phyloP scores from a whole-genome alignment of 2,113 vertebrate species.

The Ceratotherium simum region DNA sequence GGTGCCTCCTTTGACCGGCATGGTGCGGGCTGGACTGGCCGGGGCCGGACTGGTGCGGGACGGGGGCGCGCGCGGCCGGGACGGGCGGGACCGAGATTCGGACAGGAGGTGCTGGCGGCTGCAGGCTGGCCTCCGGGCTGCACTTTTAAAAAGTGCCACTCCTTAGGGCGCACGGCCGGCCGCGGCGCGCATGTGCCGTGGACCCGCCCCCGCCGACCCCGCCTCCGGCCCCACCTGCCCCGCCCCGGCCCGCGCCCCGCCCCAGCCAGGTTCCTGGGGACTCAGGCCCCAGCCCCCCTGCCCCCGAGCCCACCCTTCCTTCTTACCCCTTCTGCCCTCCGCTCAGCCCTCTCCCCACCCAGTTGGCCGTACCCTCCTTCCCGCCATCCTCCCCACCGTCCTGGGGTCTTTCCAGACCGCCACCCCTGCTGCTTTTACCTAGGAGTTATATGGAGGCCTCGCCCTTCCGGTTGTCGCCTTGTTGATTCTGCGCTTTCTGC shows the following conservation, averaged over 20 bases:
- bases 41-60: neutral
- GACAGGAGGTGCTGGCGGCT: neutral
- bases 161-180: constrained; percentile 46
- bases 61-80: neutral
- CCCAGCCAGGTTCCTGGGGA: rapidly evolving
- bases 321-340: rapidly evolving
- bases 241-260: too few species aligned
- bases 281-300: rapidly evolving
- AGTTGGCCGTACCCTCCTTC: rapidly evolving
- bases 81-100: rapidly evolving
- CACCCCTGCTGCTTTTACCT: neutral
- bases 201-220: neutral
- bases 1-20: constrained; percentile 94
- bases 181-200: constrained; percentile 68
- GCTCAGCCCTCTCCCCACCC: rapidly evolving
- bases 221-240: neutral
- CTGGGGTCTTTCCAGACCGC: neutral
- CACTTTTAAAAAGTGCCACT: constrained; percentile 72
- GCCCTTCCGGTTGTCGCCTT: neutral
- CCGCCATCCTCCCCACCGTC: rapidly evolving
- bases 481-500: neutral
- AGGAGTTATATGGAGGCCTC: neutral
- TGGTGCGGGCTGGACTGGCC: constrained; percentile 34
- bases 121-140: neutral
- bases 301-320: rapidly evolving